Percentiles rank a stretch among this genome's conserved stretches.
These are phyloP conservation scores for Callipepla squamata DNA, from an alignment of 2,113 vertebrate genomes.

Conservation along the genomic window DNA sequence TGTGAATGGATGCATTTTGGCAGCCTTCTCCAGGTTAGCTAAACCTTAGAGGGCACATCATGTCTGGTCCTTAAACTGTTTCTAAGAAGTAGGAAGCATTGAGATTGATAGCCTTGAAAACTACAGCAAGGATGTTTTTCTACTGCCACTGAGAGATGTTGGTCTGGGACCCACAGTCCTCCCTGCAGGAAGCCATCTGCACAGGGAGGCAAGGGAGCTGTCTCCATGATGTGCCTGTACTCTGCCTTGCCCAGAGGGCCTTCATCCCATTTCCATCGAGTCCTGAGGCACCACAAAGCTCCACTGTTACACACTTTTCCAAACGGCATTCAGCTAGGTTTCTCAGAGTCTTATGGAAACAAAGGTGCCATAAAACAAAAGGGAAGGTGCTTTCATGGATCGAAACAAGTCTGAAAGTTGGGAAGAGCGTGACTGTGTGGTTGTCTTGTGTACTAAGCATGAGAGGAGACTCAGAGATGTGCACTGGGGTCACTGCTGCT, in stretches of 20 bases:
- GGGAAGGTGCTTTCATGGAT: not conserved
- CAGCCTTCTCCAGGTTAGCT: not conserved
- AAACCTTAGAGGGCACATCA: not conserved
- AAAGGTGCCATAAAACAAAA: not conserved
- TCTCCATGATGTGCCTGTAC: fast-evolving
- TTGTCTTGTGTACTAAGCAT: not conserved
- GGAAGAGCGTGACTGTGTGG: not conserved
- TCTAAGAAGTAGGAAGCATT: not conserved
- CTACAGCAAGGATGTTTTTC: not conserved
- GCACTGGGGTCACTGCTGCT: not conserved
- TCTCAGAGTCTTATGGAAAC: not conserved
- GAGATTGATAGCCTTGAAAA: not conserved
- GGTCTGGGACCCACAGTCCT: not conserved
- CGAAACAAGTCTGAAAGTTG: not conserved
- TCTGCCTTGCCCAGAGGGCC: not conserved
- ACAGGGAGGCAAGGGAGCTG: not conserved
- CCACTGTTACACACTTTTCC: fast-evolving
- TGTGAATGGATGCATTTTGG: not conserved
- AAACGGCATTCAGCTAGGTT: not conserved
- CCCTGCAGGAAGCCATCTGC: not conserved
- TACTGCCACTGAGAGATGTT: fast-evolving
- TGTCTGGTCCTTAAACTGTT: not conserved
- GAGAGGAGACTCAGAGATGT: not conserved
- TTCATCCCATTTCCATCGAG: not conserved
- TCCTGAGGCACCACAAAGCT: not conserved